Base-by-base conservation (phyloP, 53 echinoderm and acorn worm genomes). In the Crossaster papposus region DNA sequence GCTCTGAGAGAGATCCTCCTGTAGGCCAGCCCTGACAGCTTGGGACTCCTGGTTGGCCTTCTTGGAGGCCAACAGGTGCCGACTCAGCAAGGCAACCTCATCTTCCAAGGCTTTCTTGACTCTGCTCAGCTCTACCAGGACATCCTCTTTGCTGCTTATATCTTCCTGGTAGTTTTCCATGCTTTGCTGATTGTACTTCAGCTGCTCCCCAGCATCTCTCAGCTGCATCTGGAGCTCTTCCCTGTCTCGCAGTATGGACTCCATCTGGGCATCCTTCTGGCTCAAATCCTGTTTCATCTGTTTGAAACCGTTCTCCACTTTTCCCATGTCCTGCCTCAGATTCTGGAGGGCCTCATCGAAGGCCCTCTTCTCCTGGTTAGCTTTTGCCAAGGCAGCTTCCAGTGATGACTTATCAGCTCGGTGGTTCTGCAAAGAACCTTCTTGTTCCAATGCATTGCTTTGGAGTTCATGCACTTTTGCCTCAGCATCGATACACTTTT, bases 271-370 rank as follows among this genome's bases (percentile, higher is more conserved):
- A 24, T 92, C 81, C 89, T 92, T 96, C 11, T 81, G 89, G 24
- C 88, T 81, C 31, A 97, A 90, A 36, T 97, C 96, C 54, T 96
- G 96, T 50, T 92, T 91, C 96, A 97, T 94, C 92, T 96, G 96
- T 71, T 94, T 93, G 92, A 96, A 97, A 62, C 92, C 93, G 36
- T 93, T 85, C 89, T 97, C 98, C 20, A 97, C 98, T 89, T 85
- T 87, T 1, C 91, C 92, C 89, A 96, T 96, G 89, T 97, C 98
- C 31, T 88, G 83, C 23, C 95, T 89, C 28, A 97, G 89, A 54
- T 71, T 93, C 79, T 97, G 96, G 68, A 95, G 72, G 20, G 98
- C 93, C 30, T 93, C 88, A 31, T 96, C 96, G 85, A 96, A 96
- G 7, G 89, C 72, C 28, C 94, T 79, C 83, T 97, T 97, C 87